Conservation (phyloP, 2,113 vertebrate species). For the Desmodus rotundus region DNA sequence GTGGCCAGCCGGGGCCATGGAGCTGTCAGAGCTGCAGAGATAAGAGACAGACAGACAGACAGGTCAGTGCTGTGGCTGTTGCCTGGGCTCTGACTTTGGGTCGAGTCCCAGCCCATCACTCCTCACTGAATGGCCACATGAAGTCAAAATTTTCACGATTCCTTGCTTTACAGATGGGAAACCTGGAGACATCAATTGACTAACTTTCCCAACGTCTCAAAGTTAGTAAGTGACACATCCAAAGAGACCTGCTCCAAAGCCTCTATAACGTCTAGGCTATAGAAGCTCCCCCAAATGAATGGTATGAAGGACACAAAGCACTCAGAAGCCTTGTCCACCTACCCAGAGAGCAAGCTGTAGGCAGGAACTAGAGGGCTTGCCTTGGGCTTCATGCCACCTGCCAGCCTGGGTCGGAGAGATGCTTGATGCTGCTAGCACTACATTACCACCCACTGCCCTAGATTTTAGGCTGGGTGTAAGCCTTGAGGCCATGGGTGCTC, state of each 20-base stretch:
- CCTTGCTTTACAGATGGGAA: background rate
- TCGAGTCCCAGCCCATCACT: background rate
- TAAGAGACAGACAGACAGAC: background rate
- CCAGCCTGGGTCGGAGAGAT: slow-evolving; percentile 30
- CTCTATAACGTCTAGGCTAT: background rate
- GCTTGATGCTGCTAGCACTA: background rate
- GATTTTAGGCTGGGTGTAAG: slow-evolving; percentile 3
- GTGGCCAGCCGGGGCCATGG: slow-evolving; percentile 57
- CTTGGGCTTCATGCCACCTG: background rate
- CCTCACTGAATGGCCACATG: background rate
- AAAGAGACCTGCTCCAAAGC: background rate
- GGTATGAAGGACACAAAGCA: background rate
- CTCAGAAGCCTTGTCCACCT: background rate
- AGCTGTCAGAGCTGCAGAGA: slow-evolving; percentile 52
- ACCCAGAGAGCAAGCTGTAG: background rate
- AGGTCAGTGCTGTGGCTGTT: background rate
- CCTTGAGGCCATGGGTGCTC: slow-evolving; percentile 12
- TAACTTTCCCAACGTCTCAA: background rate
- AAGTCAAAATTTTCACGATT: background rate
- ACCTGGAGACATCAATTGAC: background rate
- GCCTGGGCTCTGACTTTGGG: background rate
- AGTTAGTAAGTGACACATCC: background rate
- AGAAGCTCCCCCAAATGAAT: background rate
- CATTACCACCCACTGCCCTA: slow-evolving; percentile 37
- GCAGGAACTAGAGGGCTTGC: background rate